phyloP scores from a whole-genome alignment of 1,140 invertebrate species.

The Oreohelix idahoensis region DNA sequence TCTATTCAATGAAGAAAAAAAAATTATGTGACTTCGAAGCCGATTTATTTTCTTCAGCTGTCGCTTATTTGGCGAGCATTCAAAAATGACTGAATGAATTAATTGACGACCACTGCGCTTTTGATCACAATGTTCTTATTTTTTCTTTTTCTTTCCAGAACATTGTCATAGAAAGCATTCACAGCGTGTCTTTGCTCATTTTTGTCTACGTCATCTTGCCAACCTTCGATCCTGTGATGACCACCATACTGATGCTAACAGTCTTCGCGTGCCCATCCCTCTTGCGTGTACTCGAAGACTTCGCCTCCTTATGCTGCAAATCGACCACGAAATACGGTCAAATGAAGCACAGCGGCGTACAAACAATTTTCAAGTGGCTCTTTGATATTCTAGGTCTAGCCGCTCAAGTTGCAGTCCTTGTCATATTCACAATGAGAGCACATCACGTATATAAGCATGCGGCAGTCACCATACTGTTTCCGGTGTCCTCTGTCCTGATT shows the following conservation, averaged over 20 bases:
- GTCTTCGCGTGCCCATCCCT: conserved; percentile 51
- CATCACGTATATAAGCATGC: conserved; percentile 16
- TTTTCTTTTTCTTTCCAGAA: conserved; percentile 57
- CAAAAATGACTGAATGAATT: no score
- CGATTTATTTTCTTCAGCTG: no score
- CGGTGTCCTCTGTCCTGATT: conserved; percentile 52
- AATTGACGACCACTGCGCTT: no score
- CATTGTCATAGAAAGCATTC: conserved; percentile 85
- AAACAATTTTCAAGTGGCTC: conserved; percentile 36
- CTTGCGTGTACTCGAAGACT: conserved; percentile 49
- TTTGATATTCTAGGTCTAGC: conserved; percentile 44
- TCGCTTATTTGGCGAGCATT: no score
- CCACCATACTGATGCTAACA: conserved; percentile 90
- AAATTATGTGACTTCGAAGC: no score
- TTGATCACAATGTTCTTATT: no score
- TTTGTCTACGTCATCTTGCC: conserved; percentile 90
- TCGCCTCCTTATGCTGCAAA: background rate
- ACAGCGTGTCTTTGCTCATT: conserved; percentile 86
- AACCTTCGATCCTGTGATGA: conserved; percentile 91
- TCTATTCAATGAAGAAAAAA: no score
- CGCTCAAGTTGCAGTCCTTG: conserved; percentile 45
- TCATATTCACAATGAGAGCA: conserved; percentile 42
- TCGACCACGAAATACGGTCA: background rate
- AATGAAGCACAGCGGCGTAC: background rate
- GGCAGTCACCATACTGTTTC: conserved; percentile 32